Evolutionary conservation across 1,140 invertebrate species (phyloP), one percentile per base, ranked within the genome.

Genomic region (Trissolcus basalis): DNA sequence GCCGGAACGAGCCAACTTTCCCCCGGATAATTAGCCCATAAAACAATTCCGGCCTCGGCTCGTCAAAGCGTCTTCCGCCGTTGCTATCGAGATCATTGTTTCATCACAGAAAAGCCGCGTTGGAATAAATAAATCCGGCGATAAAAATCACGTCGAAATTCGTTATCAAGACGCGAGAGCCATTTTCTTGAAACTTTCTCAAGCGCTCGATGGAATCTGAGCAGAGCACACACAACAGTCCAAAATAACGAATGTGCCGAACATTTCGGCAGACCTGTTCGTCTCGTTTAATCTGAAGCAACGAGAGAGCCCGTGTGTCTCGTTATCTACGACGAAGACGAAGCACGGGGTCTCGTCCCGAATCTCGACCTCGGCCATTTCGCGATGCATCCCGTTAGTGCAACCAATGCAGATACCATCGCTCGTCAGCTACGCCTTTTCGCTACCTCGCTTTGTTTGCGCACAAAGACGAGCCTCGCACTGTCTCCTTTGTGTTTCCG

Each of bases 351-450:
- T 54, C 58, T 61, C 48, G 47, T 39, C 73, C 73, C 64, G 71
- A 77, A 77, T 77, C 73, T 70, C 61, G 67, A 69, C 60, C 65
- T 56, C 48, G 53, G 59, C 55, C 67, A 49, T 44, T 77, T 53
- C 65, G 65, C 70, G 71, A 70, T 70, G 65, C 53, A 71, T 79
- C 69, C 78, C 78, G 78, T 79, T 79, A 79, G 74, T 69, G 71
- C 67, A 5, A 10, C 33, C 10, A 35, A 13, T 67, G 64, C 61
- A 69, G 78, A 77, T 79, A 76, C 78, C 49, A 79, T 79, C 78
- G 61, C 69, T 70, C 69, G 54, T 74, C 77, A 51, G 73, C 39
- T 58, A 67, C 54, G 68, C 56, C 45, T 71, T 65, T 75, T 68
- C 56, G 35, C 56, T 70, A 11, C 33, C 67, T n/a, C 63, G 55